Conservation (phyloP, 2,113 vertebrate species). For the Bubo bubo region DNA sequence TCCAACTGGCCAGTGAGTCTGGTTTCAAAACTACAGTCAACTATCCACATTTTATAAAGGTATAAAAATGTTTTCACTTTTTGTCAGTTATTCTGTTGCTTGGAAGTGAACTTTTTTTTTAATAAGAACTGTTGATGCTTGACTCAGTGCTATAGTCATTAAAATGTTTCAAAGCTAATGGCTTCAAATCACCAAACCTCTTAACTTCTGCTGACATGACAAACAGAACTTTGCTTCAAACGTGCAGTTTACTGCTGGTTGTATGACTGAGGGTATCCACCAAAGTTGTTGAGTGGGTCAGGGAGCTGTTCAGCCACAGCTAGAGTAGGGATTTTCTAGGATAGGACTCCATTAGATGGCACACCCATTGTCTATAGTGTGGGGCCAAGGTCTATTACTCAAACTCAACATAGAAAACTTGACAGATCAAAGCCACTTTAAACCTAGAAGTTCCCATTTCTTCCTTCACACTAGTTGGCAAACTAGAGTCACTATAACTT, state of each 20-base stretch:
- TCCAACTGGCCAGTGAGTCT: constrained; percentile 14
- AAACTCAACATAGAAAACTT: background rate
- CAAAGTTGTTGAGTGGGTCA: background rate
- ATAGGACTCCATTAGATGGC: background rate
- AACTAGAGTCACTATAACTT: background rate
- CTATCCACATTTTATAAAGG: background rate
- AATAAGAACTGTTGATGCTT: background rate
- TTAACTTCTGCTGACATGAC: background rate
- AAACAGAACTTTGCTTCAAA: background rate
- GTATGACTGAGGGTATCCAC: background rate
- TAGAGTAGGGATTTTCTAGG: background rate
- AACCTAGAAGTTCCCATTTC: background rate
- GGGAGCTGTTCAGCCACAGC: background rate
- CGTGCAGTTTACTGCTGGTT: background rate
- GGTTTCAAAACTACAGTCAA: background rate
- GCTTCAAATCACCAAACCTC: background rate
- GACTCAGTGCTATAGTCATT: background rate
- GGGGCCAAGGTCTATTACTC: background rate
- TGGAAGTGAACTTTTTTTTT: background rate
- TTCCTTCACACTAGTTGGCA: background rate
- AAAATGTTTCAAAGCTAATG: background rate
- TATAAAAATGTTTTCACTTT: background rate
- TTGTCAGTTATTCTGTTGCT: background rate
- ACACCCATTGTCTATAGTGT: background rate
- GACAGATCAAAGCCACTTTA: background rate